phyloP scores from a whole-genome alignment of 1,140 invertebrate genomes.

The Galleria mellonella region DNA sequence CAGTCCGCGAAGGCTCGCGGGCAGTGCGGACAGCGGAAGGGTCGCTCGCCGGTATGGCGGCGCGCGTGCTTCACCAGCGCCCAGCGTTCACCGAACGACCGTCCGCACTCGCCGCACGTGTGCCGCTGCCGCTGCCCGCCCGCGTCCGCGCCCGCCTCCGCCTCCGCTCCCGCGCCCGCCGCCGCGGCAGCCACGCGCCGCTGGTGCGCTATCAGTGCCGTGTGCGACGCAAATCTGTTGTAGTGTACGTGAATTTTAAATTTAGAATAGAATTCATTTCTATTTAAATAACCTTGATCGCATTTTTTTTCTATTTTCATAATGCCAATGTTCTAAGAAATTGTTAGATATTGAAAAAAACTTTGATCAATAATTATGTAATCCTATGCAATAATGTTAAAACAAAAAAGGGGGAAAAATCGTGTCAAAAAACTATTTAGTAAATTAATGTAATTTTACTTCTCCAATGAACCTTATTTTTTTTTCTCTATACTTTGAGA shows the following conservation, averaged over 20 bases:
- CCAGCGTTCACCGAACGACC: slow-evolving; percentile 80
- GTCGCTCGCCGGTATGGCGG: slow-evolving; percentile 84
- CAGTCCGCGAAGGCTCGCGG: slow-evolving; percentile 83
- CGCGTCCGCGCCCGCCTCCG: no score
- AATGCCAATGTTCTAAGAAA: no score
- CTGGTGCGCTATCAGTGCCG: slow-evolving; percentile 78
- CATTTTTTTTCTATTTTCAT: slow-evolving; percentile 2
- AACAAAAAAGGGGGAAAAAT: no score
- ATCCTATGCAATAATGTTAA: no score
- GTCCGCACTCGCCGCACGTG: slow-evolving; percentile 76
- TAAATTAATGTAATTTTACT: no score
- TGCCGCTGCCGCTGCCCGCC: slow-evolving; percentile 56
- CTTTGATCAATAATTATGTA: no score
- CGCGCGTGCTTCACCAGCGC: slow-evolving; percentile 81
- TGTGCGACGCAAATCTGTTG: slow-evolving; percentile 78
- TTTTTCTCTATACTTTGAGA: no score
- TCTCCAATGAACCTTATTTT: no score
- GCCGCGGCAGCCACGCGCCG: slow-evolving; percentile 78
- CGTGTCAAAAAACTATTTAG: no score
- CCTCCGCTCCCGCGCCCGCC: slow-evolving; percentile 69
- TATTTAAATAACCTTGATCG: background rate
- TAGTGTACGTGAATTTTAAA: no score
- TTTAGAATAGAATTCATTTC: background rate
- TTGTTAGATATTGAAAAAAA: no score
- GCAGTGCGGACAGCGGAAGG: slow-evolving; percentile 84